Conservation (phyloP, 2,113 vertebrate genomes). For the Anseranas semipalmata region DNA sequence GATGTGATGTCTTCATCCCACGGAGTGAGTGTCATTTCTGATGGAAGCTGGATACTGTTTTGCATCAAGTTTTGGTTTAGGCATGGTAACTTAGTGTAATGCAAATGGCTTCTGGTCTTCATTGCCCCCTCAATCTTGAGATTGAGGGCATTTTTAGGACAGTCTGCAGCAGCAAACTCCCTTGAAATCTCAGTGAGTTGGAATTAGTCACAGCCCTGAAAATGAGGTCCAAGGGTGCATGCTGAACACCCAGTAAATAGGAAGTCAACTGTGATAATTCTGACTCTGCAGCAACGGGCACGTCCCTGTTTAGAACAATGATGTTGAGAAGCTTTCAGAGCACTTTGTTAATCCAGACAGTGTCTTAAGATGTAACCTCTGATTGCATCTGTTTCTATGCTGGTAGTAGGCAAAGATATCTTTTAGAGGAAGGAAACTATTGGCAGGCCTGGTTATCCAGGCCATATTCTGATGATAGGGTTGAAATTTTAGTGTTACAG, state of each 20-base stretch:
- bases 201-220: neutral
- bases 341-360: neutral
- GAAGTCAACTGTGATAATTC: neutral
- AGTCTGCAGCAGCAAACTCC: neutral
- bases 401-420: neutral
- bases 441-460: neutral
- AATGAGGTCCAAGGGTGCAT: accelerated
- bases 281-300: neutral
- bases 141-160: neutral
- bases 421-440: neutral
- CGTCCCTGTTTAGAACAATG: neutral
- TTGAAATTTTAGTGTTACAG: neutral
- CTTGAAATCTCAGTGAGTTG: neutral
- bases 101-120: neutral
- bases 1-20: accelerated
- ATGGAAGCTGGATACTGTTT: neutral
- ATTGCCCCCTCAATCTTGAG: neutral
- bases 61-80: neutral
- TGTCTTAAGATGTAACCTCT: neutral
- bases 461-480: neutral
- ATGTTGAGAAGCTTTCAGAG: neutral
- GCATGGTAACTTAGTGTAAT: neutral
- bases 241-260: neutral
- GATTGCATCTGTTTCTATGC: neutral
- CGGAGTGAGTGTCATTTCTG: neutral